Evolutionary conservation across 2,888 invertebrate genomes (phyloP), one percentile per base, ranked within the genome.

Genomic region (Thecocarcelia acutangulata): DNA sequence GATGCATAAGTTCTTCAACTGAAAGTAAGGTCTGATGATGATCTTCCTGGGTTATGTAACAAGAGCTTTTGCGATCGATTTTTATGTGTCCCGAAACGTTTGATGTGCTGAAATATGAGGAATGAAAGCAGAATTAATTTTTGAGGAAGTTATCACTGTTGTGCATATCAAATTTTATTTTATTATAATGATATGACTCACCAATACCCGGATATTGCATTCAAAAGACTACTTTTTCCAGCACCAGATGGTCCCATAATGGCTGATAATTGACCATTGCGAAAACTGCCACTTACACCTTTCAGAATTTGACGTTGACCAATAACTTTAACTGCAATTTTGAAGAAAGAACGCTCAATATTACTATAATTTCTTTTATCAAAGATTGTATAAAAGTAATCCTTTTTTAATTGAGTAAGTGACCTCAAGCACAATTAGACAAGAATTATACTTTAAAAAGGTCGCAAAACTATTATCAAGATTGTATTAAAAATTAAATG

Each of bases 41-140:
- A 87, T 95, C 94, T 83, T 95, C 94, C 88, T 96, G 96, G 84
- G 95, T 96, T 85, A 96, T 96, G 91, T 96, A 96, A 87, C 96
- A 96, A 6, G 96, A 95, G 87, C 94, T 92, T 86, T 95, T 93
- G 28, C 95, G 92, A 86, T 95, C 95, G n/a, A 95, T 93, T 83
- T 93, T 90, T 19, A 96, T 93, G 52, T 92, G 92, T 1, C 96
- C 96, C 15, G 92, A 91, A 0, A 96, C 93, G 44, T 94, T 94
- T 24, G 92, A 92, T 37, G 93, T 93, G 86, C 94, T 94, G 42
- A 15, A 44, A n/a, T 40, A 6, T 5, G 8, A 5, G 9, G 33
- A 8, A 33, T 8, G 9, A 5, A 33, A 12, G n/a, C 21, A 5
- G 17, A 24, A 13, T 11, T 19, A 3, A 19, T 19, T 19, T 12